Evolutionary conservation across 2,113 vertebrate species (phyloP), one percentile per base, ranked within the genome.

Genomic region (Entelurus aequoreus): DNA sequence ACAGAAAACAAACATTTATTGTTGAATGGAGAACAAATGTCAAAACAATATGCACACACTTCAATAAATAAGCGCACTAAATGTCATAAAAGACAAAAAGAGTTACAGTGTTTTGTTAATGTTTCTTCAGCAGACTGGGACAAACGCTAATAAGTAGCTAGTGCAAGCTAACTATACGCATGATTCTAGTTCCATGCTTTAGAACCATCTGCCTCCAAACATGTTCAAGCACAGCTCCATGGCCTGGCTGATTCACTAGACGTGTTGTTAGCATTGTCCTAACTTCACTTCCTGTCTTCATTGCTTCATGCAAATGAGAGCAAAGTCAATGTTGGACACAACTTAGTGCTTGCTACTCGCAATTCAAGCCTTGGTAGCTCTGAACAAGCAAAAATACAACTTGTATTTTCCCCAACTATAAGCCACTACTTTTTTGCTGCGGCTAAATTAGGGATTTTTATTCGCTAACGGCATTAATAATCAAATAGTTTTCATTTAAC

Each of bases 41-140:
- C 28, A 66, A 58, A 75, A 48, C 48, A 67, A 47, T 40, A 65
- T 79, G 10, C 12, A 54, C 51, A 71, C 38, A 63, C 68, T 84
- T 85, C 77, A 81, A 85, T 83, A 84, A 85, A 84, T 87, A 75
- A 70, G 28, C 10, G 36, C 11, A 68, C 76, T 72, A 49, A 75
- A 71, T 36, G 62, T 62, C 75, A 67, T 15, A 48, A 68, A 71
- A 66, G n/a, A 12, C 13, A 56, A 9, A 6, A 54, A n/a, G 6
- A 50, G 15, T 60, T 65, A 57, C 42, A 69, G 55, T 69, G 44
- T 44, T 28, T 28, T 28, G 28, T 28, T 28, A 3, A 28, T 3
- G 28, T 28, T 19, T 19, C 19, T 37, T n/a, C 6, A 63, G 7
- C 16, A 37, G 13, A 62, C 1, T 35, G 36, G 8, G 15, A 36